These are phyloP conservation scores for Acanthis flammea DNA, from an alignment of 2,797 vertebrate species.

Conservation along the genomic window DNA sequence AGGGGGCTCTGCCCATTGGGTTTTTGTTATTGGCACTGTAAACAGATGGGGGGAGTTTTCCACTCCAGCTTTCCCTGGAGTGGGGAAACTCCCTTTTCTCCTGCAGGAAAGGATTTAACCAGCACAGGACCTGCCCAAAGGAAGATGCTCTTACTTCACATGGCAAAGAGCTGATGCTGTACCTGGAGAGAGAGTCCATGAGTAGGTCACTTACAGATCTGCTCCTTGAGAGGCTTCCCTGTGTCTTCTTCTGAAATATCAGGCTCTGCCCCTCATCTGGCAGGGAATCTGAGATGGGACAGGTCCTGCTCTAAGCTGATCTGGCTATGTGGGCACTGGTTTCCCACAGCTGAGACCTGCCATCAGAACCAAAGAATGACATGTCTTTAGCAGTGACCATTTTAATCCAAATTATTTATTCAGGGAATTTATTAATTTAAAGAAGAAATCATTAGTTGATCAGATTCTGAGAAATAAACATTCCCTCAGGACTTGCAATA, in stretches of 20 bases:
- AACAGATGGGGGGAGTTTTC: neutral
- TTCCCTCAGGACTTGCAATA: neutral
- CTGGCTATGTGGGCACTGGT: neutral
- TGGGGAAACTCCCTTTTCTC: too few relatives aligned
- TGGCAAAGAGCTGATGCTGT: neutral
- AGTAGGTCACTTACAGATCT: neutral
- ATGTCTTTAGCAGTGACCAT: neutral
- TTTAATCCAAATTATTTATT: neutral
- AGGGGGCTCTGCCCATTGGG: neutral
- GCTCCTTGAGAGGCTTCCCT: neutral
- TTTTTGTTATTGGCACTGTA: neutral
- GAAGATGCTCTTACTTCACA: neutral
- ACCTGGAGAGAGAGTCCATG: neutral
- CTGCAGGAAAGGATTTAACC: neutral
- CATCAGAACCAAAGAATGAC: neutral
- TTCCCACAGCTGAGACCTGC: neutral
- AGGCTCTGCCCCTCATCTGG: neutral
- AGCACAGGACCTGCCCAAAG: rapidly evolving
- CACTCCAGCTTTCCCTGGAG: neutral
- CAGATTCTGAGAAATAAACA: neutral
- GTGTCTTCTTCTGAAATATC: neutral
- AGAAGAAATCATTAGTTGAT: neutral
- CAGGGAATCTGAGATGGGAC: neutral
- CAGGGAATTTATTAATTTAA: neutral
- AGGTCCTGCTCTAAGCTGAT: neutral